phyloP scores from a whole-genome alignment of 2,113 vertebrate species.

The Serilophus lunatus region DNA sequence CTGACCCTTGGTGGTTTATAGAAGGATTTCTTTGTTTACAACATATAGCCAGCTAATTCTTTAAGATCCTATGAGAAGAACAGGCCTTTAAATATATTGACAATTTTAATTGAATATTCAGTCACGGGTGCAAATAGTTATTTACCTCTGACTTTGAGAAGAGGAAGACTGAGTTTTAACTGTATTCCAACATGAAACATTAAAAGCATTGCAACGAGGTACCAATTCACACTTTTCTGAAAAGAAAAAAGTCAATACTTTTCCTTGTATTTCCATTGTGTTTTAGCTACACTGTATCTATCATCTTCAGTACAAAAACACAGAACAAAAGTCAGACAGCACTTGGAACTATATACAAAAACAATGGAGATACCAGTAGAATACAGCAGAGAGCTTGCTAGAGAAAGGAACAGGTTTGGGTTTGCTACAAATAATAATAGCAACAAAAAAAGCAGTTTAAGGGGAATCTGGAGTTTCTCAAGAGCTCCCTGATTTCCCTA shows the following conservation, averaged over 20 bases:
- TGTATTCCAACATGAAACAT: not conserved
- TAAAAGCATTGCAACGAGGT: not conserved
- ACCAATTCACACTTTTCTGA: not conserved
- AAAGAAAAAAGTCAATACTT: not conserved
- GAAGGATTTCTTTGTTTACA: not conserved
- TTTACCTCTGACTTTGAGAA: not conserved
- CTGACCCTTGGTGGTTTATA: not conserved
- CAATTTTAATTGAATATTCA: not conserved
- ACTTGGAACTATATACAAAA: not conserved
- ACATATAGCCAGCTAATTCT: not conserved
- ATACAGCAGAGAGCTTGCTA: not conserved
- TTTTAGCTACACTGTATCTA: not conserved
- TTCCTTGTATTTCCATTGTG: not conserved
- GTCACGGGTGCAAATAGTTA: not conserved
- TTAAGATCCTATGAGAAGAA: not conserved
- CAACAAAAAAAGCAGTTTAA: not conserved
- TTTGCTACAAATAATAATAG: not conserved
- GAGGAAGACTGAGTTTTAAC: not conserved
- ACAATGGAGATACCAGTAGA: not conserved
- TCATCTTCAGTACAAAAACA: not conserved
- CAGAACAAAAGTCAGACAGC: not conserved
- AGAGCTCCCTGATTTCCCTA: not conserved
- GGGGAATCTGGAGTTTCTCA: not conserved
- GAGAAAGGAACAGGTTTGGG: not conserved
- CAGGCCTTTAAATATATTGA: not conserved